Evolutionary conservation across 2,113 vertebrate species (phyloP).

Genomic region (Solea solea): DNA sequence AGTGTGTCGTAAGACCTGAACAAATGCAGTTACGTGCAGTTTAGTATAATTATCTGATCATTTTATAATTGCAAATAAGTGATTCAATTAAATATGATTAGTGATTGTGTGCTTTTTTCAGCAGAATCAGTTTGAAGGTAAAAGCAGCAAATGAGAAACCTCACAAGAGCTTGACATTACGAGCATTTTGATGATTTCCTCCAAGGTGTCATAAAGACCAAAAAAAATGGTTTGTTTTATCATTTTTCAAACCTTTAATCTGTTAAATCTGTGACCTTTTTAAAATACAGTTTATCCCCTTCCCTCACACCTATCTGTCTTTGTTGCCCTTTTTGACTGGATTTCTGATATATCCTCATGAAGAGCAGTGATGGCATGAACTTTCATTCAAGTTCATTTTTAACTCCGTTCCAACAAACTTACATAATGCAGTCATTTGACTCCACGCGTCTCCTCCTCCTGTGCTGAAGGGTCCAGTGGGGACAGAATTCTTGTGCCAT

Average conservation of each 20-base stretch:
- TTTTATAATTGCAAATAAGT: too few relatives aligned
- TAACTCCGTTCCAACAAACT: slow-evolving; percentile 16
- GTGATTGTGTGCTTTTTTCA: neutral
- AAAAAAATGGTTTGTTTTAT: slow-evolving; percentile 60
- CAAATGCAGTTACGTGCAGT: too few relatives aligned
- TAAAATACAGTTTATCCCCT: slow-evolving; percentile 28
- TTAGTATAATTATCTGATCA: too few relatives aligned
- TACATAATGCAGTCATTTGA: slow-evolving; percentile 35
- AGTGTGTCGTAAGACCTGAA: too few relatives aligned
- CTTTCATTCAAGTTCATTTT: slow-evolving; percentile 33
- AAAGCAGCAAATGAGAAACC: slow-evolving; percentile 15
- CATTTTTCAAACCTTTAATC: slow-evolving; percentile 59
- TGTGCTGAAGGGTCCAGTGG: neutral
- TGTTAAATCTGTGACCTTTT: slow-evolving; percentile 52
- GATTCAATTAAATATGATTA: neutral
- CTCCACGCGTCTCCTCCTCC: slow-evolving; percentile 12
- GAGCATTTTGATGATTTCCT: slow-evolving; percentile 39
- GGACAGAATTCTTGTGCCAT: slow-evolving; percentile 4
- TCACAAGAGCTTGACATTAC: slow-evolving; percentile 23
- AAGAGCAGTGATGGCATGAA: slow-evolving; percentile 31
- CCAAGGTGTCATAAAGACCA: slow-evolving; percentile 35
- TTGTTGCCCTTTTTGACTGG: slow-evolving; percentile 47
- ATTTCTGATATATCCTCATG: slow-evolving; percentile 39
- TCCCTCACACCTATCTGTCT: slow-evolving; percentile 43
- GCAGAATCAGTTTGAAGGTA: neutral